Base-by-base conservation (phyloP, 2,113 vertebrate genomes). In the Poecilia latipinna region DNA sequence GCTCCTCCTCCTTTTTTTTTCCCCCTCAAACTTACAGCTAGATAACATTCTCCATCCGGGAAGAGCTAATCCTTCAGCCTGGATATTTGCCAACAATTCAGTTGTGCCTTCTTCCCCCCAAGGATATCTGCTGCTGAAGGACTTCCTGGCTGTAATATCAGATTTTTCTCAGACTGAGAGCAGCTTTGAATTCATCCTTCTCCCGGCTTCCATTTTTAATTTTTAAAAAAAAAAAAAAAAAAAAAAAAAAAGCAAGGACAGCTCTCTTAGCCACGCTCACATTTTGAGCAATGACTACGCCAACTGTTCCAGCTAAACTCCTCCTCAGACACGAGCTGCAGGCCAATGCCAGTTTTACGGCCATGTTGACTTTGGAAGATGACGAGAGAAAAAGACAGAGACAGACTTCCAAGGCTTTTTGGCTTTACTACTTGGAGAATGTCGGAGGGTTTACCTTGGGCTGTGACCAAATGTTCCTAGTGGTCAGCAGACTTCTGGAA, bases 311-410 rank as follows among this genome's bases (percentile, higher is more conserved):
- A 83, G 44, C 71, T 60, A 19, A 65, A 76, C 71, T 77, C 79
- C 73, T 72, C 72, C 78, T 51, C 57, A 82, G 75, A 85, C 84
- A 77, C 63, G 71, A 85, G 82, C 82, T 51, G 19, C 67, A 31
- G 72, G 39, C 61, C 67, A 37, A 35, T 72, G 78, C 72, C 79
- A 82, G 73, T 61, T 77, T 51, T 54, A 63, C 81, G 75, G 63
- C 70, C 57, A 68, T 89, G 88, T 87, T 92, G 88, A 82, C 70
- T 83, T 84, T 86, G 88, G 87, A 89, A 65, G 65, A 70, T 35
- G 78, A 78, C 11, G 1, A 62, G 82, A 71, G 71, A 75, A 42
- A 78, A 69, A 26, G 61, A 63, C 66, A 39, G 54, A 67, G 65
- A 51, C 44, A 39, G 79, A 70, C 69, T 79, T 75, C 44, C 67